Conservation (phyloP, 2,113 vertebrate species). For the Scartelaos histophorus region DNA sequence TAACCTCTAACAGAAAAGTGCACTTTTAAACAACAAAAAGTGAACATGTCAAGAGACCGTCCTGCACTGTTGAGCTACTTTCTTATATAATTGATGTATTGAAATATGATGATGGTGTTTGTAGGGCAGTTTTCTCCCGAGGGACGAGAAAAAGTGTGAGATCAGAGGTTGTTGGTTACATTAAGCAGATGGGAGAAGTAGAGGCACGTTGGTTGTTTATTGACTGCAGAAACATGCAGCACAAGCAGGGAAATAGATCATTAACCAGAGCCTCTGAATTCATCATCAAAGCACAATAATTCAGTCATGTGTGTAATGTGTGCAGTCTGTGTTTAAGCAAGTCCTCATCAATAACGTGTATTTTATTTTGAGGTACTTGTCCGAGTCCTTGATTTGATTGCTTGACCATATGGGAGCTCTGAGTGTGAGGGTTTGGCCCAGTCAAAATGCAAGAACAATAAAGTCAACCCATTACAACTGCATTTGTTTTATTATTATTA, state of each 20-base stretch:
- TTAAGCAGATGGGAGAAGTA: neutral
- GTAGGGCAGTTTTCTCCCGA: neutral
- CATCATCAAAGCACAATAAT: neutral
- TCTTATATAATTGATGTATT: neutral
- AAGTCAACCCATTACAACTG: too few relatives aligned
- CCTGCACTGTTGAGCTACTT: neutral
- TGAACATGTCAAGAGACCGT: too few relatives aligned
- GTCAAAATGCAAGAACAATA: too few relatives aligned
- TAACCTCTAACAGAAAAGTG: too few relatives aligned
- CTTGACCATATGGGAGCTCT: too few relatives aligned
- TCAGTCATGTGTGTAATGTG: neutral
- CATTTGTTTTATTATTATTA: too few relatives aligned
- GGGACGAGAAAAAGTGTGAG: neutral
- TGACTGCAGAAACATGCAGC: slow-evolving; percentile 19
- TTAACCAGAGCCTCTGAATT: neutral
- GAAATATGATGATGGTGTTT: neutral
- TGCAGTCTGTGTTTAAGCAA: neutral
- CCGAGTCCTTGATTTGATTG: neutral
- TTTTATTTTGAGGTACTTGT: neutral
- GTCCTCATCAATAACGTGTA: neutral
- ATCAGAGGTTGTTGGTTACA: neutral
- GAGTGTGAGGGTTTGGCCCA: too few relatives aligned
- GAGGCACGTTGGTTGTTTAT: slow-evolving; percentile 23
- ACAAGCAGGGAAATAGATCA: slow-evolving; percentile 20
- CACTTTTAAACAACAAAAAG: too few relatives aligned